Base-by-base conservation (phyloP, 2,113 vertebrate species). In the Nycticryphes semicollaris region DNA sequence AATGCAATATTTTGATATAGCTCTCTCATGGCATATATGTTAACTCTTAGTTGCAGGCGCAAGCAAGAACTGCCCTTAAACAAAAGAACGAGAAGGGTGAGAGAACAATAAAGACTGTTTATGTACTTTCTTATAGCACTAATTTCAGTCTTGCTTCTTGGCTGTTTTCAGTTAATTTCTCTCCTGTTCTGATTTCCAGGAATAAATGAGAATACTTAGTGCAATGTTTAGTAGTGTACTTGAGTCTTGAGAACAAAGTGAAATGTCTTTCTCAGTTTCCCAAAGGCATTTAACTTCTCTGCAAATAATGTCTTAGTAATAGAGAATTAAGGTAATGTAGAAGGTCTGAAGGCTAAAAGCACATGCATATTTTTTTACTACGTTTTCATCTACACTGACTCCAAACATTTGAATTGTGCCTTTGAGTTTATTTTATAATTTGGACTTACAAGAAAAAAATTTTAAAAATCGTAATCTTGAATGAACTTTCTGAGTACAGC, bases 1-100 rank as follows among this genome's bases (percentile, higher is more conserved):
- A 93, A 92, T 95, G 92, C 63, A 94, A 83, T 94, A 96, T 91
- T 96, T 96, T 94, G 67, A 90, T 94, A 94, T 56, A 90, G 25
- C 41, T 84, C 63, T 90, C 43, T 83, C 35, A 63, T 81, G 30
- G 37, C 54, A 35, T 95, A 48, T 91, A 63, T 45, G 23, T 89
- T 93, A 94, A 96, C 66, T 95, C 80, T 72, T 86, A 77, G 33
- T 53, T 90, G 64, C 43, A 93, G 72, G 24, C 3, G 0, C 23
- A 94, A 83, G 75, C 31, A 86, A 64, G 43, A 83, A 28, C 30
- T 47, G 1, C 6, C 48, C 12, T 37, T 13, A 70, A 66, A 64
- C 56, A 37, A 23, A 47, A 33, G 16, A 47, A 2, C 33, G 9
- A 33, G 14, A 63, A 82, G 30, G 51, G 10, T 56, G n/a, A 56